A percentile compares a stretch with the other conserved stretches of the same genome.
Evolutionary conservation across 1,140 invertebrate species (phyloP).

Genomic region (Aphis craccivora): DNA sequence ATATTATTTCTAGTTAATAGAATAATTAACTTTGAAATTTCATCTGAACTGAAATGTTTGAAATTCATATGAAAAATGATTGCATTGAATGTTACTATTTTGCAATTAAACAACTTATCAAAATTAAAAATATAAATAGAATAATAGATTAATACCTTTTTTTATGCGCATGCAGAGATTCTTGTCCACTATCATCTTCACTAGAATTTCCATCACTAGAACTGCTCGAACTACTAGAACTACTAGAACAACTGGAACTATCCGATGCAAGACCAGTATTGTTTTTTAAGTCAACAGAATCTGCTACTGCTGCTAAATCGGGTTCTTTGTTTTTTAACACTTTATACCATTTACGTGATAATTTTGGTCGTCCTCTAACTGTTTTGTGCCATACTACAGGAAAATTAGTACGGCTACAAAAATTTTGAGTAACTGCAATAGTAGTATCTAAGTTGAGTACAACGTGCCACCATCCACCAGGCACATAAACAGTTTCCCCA

Average conservation of each 20-base stretch:
- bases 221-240: constrained; percentile 75
- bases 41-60: no score
- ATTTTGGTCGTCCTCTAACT: constrained; percentile 90
- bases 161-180: constrained; percentile 85
- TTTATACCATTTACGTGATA: constrained; percentile 86
- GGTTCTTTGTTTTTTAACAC: constrained; percentile 78
- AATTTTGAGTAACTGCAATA: constrained; percentile 98
- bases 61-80: background rate
- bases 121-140: background rate
- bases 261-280: constrained; percentile 93
- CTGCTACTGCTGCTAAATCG: constrained; percentile 83
- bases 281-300: constrained; percentile 84
- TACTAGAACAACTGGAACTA: constrained; percentile 89
- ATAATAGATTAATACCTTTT: constrained; percentile 72
- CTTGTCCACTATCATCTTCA: constrained; percentile 77
- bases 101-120: background rate
- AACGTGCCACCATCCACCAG: constrained; percentile 98
- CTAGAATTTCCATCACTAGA: constrained; percentile 69
- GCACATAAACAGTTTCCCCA: constrained; percentile 98
- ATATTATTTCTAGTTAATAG: no score
- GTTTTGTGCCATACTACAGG: constrained; percentile 99
- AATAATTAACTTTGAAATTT: no score
- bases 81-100: background rate
- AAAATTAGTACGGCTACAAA: constrained; percentile 95
- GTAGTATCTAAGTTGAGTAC: constrained; percentile 96